Percentiles rank a stretch among this genome's conserved stretches.
phyloP scores from a whole-genome alignment of 2,797 vertebrate genomes.

The Peromyscus aztecus region DNA sequence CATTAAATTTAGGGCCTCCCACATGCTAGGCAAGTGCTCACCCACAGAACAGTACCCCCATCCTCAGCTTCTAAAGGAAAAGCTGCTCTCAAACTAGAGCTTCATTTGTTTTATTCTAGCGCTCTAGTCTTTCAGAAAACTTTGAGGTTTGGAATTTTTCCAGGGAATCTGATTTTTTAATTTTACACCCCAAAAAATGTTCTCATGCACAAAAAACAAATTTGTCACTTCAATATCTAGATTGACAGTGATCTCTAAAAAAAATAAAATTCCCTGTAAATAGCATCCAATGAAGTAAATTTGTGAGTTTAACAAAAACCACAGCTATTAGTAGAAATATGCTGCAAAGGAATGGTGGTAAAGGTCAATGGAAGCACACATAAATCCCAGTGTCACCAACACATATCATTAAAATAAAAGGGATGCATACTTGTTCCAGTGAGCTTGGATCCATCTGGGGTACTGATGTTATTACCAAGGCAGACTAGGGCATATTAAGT shows the following conservation, averaged over 20 bases:
- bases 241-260: not conserved
- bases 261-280: not conserved
- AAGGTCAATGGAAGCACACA: constrained; percentile 72
- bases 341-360: constrained; percentile 62
- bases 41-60: not conserved
- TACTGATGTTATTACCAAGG: not conserved
- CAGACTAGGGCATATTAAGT: not conserved
- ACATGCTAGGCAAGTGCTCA: not conserved
- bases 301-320: constrained; percentile 11
- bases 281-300: constrained; percentile 15
- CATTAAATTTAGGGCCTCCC: not conserved
- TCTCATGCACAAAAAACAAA: not conserved
- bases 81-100: not conserved
- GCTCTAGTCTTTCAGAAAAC: not conserved
- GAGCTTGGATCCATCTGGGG: not conserved
- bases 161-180: not conserved
- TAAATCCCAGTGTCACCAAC: constrained; percentile 70
- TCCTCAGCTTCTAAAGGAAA: not conserved
- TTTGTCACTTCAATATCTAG: not conserved
- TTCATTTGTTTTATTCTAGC: not conserved
- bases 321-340: constrained; percentile 55
- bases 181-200: not conserved
- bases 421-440: not conserved
- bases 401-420: not conserved
- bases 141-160: not conserved